Conservation (phyloP, 37 sponge, comb jelly and placozoan genomes). For the Corticium candelabrum region DNA sequence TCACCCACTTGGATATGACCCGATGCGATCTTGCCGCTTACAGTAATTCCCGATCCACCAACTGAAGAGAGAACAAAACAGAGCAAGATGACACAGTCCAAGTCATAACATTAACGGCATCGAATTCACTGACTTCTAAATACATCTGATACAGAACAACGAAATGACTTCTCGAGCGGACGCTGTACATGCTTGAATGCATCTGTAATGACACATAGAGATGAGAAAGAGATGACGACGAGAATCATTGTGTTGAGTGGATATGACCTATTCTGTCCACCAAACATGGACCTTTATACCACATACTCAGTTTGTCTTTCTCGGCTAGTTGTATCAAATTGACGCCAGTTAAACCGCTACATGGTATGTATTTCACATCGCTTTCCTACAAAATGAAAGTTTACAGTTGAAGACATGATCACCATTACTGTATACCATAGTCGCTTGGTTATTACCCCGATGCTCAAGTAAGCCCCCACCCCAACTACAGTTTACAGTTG, state of each 20-base stretch:
- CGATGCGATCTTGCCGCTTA: slow-evolving; percentile 7
- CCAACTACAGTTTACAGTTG: neutral
- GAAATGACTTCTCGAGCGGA: slow-evolving; percentile 16
- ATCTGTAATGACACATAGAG: slow-evolving; percentile 12
- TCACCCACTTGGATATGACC: slow-evolving; percentile 13
- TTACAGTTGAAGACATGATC: neutral
- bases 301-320: slow-evolving; percentile 16
- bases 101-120: neutral
- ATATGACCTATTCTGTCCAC: slow-evolving; percentile 57
- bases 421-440: slow-evolving; percentile 13
- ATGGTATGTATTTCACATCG: slow-evolving; percentile 79
- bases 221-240: neutral
- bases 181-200: slow-evolving; percentile 9
- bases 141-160: slow-evolving; percentile 25
- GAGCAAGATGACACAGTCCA: neutral
- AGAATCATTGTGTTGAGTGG: neutral
- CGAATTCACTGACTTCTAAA: slow-evolving; percentile 9
- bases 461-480: slow-evolving; percentile 59
- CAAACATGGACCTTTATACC: slow-evolving; percentile 81
- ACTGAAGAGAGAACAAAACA: neutral
- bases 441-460: slow-evolving; percentile 53
- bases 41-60: neutral
- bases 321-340: slow-evolving; percentile 44
- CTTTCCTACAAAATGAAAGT: slow-evolving; percentile 51
- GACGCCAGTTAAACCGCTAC: slow-evolving; percentile 86